phyloP scores from a whole-genome alignment of 2,797 vertebrate species.

The Harpagifer antarcticus region DNA sequence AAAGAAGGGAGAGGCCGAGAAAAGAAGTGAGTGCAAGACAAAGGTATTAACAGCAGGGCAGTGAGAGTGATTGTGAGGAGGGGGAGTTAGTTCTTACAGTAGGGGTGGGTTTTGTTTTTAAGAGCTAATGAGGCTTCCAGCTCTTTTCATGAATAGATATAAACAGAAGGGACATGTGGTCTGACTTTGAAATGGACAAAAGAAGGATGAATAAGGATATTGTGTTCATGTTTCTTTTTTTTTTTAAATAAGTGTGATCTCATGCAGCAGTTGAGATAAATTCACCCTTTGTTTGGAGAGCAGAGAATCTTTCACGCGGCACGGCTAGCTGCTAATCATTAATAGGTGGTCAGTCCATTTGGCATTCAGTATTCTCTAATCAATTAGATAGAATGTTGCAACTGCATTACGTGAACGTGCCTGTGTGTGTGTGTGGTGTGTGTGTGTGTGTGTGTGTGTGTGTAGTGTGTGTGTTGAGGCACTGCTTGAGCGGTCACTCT shows the following conservation, averaged over 20 bases:
- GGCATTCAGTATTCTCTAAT: conserved; percentile 73
- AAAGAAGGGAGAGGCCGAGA: conserved; percentile 20
- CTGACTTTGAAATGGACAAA: conserved; percentile 28
- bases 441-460: conserved; percentile 32
- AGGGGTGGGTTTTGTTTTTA: conserved; percentile 32
- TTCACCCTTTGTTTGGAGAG: conserved; percentile 48
- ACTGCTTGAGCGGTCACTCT: conserved; percentile 84
- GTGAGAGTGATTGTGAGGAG: conserved; percentile 23
- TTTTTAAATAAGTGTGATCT: background rate
- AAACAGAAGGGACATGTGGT: conserved; percentile 21
- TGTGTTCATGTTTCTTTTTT: background rate
- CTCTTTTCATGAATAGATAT: conserved; percentile 5
- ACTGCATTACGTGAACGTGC: conserved; percentile 46
- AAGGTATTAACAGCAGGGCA: conserved; percentile 32
- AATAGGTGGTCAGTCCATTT: conserved; percentile 70
- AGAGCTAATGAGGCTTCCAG: conserved; percentile 17
- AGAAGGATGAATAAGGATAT: conserved; percentile 2
- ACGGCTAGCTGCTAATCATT: conserved; percentile 68
- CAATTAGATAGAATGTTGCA: conserved; percentile 71
- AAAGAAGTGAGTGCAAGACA: conserved; percentile 40
- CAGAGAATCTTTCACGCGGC: conserved; percentile 38
- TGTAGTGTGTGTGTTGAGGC: conserved; percentile 44
- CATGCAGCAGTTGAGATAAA: conserved; percentile 34
- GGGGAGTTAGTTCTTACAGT: conserved; percentile 25
- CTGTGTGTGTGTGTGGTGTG: conserved; percentile 37